Evolutionary conservation across 2,888 invertebrate genomes (phyloP).

Genomic region (Nycteola revayana): DNA sequence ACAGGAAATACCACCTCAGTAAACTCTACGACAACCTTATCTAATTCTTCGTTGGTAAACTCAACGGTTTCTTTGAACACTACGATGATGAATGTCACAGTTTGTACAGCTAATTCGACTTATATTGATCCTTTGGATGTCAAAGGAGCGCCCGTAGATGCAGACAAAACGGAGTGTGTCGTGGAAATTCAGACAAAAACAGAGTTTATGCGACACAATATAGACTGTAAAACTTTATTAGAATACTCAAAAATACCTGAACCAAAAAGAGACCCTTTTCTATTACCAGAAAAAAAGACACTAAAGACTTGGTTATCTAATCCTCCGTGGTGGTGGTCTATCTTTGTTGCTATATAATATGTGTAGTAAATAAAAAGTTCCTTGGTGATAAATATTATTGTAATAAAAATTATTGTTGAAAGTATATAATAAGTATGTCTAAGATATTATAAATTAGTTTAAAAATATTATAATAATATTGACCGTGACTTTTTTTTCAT

Average conservation of each 20-base stretch:
- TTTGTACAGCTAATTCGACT: slow-evolving; percentile 41
- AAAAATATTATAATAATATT: too few species aligned
- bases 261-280: slow-evolving; percentile 41
- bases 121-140: slow-evolving; percentile 54
- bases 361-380: background rate
- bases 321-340: slow-evolving; percentile 72
- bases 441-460: too few species aligned
- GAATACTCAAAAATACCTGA: slow-evolving; percentile 60
- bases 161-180: slow-evolving; percentile 51
- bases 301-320: slow-evolving; percentile 60
- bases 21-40: slow-evolving; percentile 11
- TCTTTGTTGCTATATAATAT: slow-evolving; percentile 61
- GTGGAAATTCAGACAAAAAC: slow-evolving; percentile 58
- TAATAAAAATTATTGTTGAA: too few species aligned
- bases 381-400: too few species aligned
- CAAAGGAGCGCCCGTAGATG: slow-evolving; percentile 50
- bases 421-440: too few species aligned
- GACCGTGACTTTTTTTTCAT: too few species aligned
- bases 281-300: slow-evolving; percentile 53
- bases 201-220: slow-evolving; percentile 41
- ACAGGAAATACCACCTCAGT: background rate
- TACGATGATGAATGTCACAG: slow-evolving; percentile 38
- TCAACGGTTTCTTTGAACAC: slow-evolving; percentile 25
- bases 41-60: slow-evolving; percentile 36
- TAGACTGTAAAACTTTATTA: slow-evolving; percentile 57